Evolutionary conservation across 1,140 invertebrate genomes (phyloP).

Genomic region (Mylabris phalerata): DNA sequence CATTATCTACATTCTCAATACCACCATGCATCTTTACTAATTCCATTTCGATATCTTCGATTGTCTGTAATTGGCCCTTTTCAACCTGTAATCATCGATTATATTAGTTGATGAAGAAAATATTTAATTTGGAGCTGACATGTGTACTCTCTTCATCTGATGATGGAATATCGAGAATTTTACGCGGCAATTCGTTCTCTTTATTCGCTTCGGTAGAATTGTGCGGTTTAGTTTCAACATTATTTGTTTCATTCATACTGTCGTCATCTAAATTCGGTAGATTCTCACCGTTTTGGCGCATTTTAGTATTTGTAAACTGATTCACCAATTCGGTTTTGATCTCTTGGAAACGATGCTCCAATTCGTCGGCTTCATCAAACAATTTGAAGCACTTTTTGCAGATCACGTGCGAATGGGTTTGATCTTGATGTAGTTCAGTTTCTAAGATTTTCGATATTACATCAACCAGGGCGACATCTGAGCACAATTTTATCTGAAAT

Average conservation of each 20-base stretch:
- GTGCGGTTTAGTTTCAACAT: constrained; percentile 2
- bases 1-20: neutral
- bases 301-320: constrained; percentile 21
- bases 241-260: constrained; percentile 6
- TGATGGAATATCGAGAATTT: constrained; percentile 37
- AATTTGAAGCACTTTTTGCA: constrained; percentile 60
- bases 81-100: constrained; percentile 3
- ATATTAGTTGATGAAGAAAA: too few species aligned
- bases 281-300: constrained; percentile 26
- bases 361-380: constrained; percentile 54
- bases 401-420: constrained; percentile 48
- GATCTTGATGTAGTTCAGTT: constrained; percentile 44
- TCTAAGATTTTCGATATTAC: constrained; percentile 47
- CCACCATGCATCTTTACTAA: constrained; percentile 35
- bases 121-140: constrained; percentile 12
- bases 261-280: constrained; percentile 6
- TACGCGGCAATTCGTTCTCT: constrained; percentile 29
- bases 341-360: constrained; percentile 41
- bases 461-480: constrained; percentile 44
- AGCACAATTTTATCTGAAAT: constrained; percentile 29
- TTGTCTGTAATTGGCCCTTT: constrained; percentile 24
- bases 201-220: constrained; percentile 5
- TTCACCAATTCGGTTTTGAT: constrained; percentile 34
- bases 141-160: constrained; percentile 36
- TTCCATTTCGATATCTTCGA: constrained; percentile 38